These are phyloP conservation scores for Whitmania pigra DNA, from an alignment of 1,140 invertebrate species.

Conservation along the genomic window DNA sequence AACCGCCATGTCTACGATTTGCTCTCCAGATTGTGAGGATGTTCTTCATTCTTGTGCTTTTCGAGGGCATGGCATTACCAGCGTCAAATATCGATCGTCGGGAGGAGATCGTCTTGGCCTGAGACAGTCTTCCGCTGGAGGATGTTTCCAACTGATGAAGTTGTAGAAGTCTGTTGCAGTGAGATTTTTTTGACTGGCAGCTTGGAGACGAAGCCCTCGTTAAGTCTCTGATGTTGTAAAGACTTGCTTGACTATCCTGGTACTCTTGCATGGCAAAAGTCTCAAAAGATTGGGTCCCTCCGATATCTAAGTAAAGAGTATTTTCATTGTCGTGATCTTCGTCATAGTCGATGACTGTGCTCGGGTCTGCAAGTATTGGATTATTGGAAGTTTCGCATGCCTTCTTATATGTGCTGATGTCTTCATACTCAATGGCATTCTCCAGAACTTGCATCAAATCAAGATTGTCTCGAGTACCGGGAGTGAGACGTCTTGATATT, in stretches of 20 bases:
- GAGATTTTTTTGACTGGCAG: constrained; percentile 8
- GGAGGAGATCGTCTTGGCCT: not conserved
- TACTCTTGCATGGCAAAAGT: not conserved
- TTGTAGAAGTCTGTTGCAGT: not conserved
- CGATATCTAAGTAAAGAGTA: not conserved
- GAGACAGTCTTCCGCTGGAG: not conserved
- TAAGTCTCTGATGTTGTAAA: constrained; percentile 5
- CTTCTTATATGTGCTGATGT: not conserved
- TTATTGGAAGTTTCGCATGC: not conserved
- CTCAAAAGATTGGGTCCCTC: not conserved
- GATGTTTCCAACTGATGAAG: not conserved
- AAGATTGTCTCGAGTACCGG: constrained; percentile 5
- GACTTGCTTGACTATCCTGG: not conserved
- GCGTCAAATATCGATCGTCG: not conserved
- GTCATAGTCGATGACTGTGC: not conserved
- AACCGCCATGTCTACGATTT: not conserved
- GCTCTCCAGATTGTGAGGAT: constrained; percentile 20
- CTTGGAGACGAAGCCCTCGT: constrained; percentile 3
- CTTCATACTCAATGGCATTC: constrained; percentile 9
- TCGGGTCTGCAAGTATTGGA: not conserved
- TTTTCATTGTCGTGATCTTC: not conserved
- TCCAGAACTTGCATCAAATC: constrained; percentile 16
- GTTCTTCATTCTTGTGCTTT: constrained; percentile 10
- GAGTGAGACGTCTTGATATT: not conserved
- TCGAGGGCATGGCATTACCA: constrained; percentile 3